phyloP scores from a whole-genome alignment of 1,140 invertebrate genomes.

The Apis dorsata region DNA sequence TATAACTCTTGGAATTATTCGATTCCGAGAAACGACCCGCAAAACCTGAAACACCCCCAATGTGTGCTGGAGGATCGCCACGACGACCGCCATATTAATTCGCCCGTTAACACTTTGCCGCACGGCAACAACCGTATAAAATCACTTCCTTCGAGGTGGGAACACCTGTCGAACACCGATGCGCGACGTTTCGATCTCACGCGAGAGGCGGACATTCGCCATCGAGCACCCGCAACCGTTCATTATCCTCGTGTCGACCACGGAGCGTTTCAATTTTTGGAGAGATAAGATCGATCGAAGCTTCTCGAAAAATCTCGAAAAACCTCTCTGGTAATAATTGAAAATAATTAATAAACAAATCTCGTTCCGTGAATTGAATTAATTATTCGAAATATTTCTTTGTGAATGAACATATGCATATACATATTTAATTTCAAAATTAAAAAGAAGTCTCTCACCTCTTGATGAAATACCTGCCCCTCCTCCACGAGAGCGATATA shows the following conservation, averaged over 20 bases:
- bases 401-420: no score
- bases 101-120: conserved; percentile 63
- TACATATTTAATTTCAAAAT: no score
- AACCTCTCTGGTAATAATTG: no score
- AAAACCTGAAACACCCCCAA: conserved; percentile 6
- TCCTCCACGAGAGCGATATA: no score
- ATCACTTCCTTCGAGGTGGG: conserved; percentile 62
- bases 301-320: no score
- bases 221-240: conserved; percentile 32
- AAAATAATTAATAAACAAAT: no score
- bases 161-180: conserved; percentile 62
- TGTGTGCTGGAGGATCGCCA: background rate
- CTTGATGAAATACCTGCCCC: no score
- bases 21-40: conserved; percentile 37
- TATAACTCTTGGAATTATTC: background rate
- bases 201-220: conserved; percentile 47
- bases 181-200: conserved; percentile 53
- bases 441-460: no score
- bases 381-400: no score
- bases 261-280: no score
- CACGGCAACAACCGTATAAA: conserved; percentile 58
- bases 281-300: no score
- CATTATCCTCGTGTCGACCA: conserved; percentile 34
- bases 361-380: no score
- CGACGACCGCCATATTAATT: conserved; percentile 64